Evolutionary conservation across 2,888 invertebrate species (phyloP).

Genomic region (Choreutis nemorana): DNA sequence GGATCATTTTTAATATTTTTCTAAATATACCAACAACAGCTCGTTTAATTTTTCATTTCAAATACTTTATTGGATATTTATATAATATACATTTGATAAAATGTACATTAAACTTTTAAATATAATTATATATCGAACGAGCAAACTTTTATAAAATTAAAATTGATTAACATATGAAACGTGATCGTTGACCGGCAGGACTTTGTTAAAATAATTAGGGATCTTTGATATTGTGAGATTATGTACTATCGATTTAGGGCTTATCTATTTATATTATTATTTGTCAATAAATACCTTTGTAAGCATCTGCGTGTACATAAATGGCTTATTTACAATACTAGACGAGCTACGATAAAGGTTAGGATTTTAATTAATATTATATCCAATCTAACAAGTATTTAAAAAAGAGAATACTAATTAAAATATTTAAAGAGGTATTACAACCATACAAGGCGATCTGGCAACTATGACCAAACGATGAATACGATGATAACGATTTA

Average conservation of each 20-base stretch:
- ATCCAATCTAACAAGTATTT: conserved; percentile 33
- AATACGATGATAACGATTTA: no score
- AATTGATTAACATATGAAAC: conserved; percentile 61
- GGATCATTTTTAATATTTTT: conserved; percentile 58
- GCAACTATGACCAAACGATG: conserved; percentile 22
- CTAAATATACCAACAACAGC: conserved; percentile 68
- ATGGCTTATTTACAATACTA: conserved; percentile 47
- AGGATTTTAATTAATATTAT: conserved; percentile 28
- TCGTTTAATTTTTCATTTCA: conserved; percentile 43
- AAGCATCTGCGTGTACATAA: conserved; percentile 45
- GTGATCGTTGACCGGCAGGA: conserved; percentile 31
- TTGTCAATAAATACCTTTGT: conserved; percentile 27
- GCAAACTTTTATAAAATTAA: conserved; percentile 66
- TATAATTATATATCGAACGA: conserved; percentile 64
- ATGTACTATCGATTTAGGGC: conserved; percentile 60
- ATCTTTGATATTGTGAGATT: conserved; percentile 58
- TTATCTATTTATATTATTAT: no score
- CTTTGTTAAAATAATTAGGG: conserved; percentile 40
- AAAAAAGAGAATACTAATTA: conserved; percentile 42
- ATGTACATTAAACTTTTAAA: conserved; percentile 59
- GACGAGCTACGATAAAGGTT: conserved; percentile 31
- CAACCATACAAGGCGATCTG: conserved; percentile 54
- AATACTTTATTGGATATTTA: conserved; percentile 38
- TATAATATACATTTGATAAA: conserved; percentile 32
- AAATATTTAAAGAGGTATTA: conserved; percentile 42